These are phyloP conservation scores for Sciurus vulgaris DNA, from an alignment of 2,797 vertebrate genomes.

Conservation along the genomic window DNA sequence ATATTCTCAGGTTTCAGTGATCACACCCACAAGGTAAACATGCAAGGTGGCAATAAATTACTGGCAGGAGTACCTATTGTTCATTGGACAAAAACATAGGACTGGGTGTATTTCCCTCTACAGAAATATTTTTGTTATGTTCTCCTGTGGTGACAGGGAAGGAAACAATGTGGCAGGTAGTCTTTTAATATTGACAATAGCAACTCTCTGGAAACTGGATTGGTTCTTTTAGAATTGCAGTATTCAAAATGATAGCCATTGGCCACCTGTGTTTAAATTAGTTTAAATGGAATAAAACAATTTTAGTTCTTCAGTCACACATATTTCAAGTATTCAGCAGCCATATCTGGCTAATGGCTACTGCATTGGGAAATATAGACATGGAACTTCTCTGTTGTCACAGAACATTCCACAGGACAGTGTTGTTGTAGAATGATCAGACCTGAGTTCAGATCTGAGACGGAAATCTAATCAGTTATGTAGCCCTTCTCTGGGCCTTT, in stretches of 20 bases:
- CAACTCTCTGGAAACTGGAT: background rate
- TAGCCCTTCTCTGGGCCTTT: background rate
- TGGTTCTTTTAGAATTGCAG: background rate
- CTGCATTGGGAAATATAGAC: background rate
- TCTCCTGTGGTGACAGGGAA: background rate
- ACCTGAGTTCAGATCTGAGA: background rate
- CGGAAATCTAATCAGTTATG: background rate
- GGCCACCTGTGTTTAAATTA: background rate
- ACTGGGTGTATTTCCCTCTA: background rate
- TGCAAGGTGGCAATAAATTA: slow-evolving; percentile 50
- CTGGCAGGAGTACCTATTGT: slow-evolving; percentile 38
- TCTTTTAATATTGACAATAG: slow-evolving; percentile 3
- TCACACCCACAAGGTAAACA: slow-evolving; percentile 68
- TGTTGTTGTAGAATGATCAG: background rate
- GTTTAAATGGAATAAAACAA: background rate
- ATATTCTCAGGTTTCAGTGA: slow-evolving; percentile 66
- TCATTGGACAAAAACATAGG: background rate
- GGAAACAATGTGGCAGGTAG: background rate
- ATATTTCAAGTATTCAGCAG: background rate
- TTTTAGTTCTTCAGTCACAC: background rate
- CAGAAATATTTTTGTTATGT: slow-evolving; percentile 8
- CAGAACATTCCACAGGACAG: background rate
- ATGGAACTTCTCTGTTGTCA: background rate
- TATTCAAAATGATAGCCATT: background rate
- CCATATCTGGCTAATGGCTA: background rate